Base-by-base conservation (phyloP, 2,113 vertebrate genomes). In the Ariopsis seemanni region DNA sequence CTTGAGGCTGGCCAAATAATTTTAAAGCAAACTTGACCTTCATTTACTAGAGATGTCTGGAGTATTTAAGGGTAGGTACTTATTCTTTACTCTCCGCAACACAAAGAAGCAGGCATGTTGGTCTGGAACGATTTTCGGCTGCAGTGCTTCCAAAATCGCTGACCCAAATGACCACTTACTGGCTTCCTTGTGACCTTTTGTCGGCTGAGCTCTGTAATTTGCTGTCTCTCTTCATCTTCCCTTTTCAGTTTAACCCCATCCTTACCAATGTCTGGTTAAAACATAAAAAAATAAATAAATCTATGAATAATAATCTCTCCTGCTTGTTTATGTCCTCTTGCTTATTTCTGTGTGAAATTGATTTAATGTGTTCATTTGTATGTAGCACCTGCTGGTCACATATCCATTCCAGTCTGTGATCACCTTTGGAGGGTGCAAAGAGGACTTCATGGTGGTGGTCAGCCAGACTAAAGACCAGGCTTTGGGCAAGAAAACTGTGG, bases 391-490 rank as follows among this genome's bases (percentile, higher is more conserved):
- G 83, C 93, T 96, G 90, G 83, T 95, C 85, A 95, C 95, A 0
- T 95, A 96, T 83, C 82, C 95, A n/a, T 97, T 96, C 89, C 94
- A 95, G 87, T 95, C 95, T 27, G 94, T 97, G 89, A 93, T 97
- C 86, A 97, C 97, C 52, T 98, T 98, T 86, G 97, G 97, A 72
- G 97, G 97, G 63, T 97, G 94, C 91, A 94, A 94, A 81, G 96
- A 97, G 10, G 96, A 98, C 87, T 97, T 98, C 92, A 96, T 98
- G 96, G 91, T 97, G 91, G 97, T 98, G 50, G 94, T 95, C 74
- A 96, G 95, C 93, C 95, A 96, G 92, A 94, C 79, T 88, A 96
- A 94, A 92, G 96, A 97, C 82, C 93, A 94, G 1, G 93, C 91
- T 71, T 93, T 93, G 65, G 95, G 94, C 48, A 97, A 96, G 94